Percentiles rank a stretch among this genome's conserved stretches.
Evolutionary conservation across 1,140 invertebrate species (phyloP).

Genomic region (Cherax destructor): DNA sequence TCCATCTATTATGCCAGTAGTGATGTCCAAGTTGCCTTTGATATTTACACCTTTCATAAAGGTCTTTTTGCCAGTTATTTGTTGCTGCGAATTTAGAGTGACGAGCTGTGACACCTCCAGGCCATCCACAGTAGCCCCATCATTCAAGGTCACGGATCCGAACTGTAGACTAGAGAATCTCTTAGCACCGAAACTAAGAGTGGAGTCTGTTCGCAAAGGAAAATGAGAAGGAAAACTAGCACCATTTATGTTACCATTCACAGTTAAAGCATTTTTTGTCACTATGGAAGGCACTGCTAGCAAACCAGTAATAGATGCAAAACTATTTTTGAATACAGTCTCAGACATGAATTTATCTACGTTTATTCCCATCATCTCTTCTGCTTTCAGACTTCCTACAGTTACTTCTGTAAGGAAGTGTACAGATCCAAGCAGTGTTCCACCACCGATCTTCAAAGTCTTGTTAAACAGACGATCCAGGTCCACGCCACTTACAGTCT

Average conservation of each 20-base stretch:
- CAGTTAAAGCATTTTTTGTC: neutral
- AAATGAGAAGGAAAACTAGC: constrained; percentile 9
- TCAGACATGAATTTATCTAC: neutral
- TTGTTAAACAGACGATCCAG: constrained; percentile 24
- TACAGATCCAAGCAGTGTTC: constrained; percentile 25
- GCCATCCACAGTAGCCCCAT: constrained; percentile 17
- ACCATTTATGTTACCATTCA: constrained; percentile 9
- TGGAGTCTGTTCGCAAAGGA: neutral
- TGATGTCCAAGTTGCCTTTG: constrained; percentile 44
- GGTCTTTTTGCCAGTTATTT: constrained; percentile 1
- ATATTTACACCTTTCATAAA: constrained; percentile 51
- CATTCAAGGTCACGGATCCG: neutral
- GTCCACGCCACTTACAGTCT: constrained; percentile 26
- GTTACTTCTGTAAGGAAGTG: constrained; percentile 15
- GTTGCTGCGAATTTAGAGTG: neutral
- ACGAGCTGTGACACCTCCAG: neutral
- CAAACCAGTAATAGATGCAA: constrained; percentile 10
- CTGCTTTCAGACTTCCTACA: neutral
- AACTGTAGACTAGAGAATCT: neutral
- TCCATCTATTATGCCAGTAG: constrained; percentile 32
- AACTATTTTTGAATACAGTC: constrained; percentile 21
- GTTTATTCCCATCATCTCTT: constrained; percentile 41
- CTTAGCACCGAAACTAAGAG: neutral
- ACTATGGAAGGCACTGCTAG: neutral
- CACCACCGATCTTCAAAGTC: constrained; percentile 14